Conservation (phyloP, 2,797 vertebrate genomes). For the Benthosema pterotum region DNA sequence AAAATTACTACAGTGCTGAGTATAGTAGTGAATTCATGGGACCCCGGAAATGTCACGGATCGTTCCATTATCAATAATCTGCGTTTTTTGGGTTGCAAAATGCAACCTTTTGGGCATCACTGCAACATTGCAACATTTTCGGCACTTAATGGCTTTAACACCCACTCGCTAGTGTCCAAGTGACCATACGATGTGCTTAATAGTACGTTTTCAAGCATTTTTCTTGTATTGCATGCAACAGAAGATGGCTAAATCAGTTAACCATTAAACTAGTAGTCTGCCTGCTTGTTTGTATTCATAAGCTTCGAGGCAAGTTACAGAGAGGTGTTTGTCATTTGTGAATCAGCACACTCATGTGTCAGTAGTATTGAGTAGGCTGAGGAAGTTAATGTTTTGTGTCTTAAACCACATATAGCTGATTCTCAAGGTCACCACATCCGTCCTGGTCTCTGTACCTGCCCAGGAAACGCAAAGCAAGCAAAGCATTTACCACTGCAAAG, state of each 20-base stretch:
- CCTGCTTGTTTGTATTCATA: conserved; percentile 28
- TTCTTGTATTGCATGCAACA: conserved; percentile 29
- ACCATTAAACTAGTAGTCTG: conserved; percentile 26
- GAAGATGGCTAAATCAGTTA: conserved; percentile 13
- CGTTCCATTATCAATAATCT: no score
- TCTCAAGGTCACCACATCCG: conserved; percentile 72
- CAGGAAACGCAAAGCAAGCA: conserved; percentile 34
- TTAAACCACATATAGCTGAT: conserved; percentile 78
- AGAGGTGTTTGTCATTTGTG: conserved; percentile 75
- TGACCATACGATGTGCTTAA: neutral
- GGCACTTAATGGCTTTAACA: neutral
- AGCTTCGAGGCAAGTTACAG: conserved; percentile 39
- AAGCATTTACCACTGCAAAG: conserved; percentile 22
- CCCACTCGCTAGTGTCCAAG: conserved; percentile 1
- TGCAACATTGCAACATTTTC: no score
- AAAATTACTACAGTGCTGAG: no score
- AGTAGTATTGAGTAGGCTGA: conserved; percentile 67
- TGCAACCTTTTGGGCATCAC: no score
- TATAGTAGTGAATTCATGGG: no score
- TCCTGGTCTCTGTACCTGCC: conserved; percentile 54
- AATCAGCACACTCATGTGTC: conserved; percentile 76
- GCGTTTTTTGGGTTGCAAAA: no score
- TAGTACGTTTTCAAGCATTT: neutral
- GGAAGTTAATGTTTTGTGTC: conserved; percentile 79
- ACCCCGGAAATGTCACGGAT: no score